Evolutionary conservation across 2,113 vertebrate species (phyloP), one percentile per base, ranked within the genome.

Genomic region (Indicator indicator): DNA sequence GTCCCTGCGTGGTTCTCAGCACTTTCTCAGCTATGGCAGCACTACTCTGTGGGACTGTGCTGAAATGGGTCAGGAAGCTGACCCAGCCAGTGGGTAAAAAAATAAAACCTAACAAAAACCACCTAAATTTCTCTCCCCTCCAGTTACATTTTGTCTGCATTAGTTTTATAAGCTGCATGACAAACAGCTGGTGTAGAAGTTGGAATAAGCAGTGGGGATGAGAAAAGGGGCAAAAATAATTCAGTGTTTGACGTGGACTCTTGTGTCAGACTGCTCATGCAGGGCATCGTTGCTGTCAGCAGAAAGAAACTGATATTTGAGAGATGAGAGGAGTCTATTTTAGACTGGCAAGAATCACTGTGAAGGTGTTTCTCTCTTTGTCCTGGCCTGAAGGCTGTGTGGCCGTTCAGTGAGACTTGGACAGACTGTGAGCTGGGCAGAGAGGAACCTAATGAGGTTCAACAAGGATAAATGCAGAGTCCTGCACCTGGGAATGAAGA

Each of bases 211-310:
- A 0, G 64, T 83, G 68, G 38, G n/a, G 72, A 93, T 93, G 90
- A 91, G 90, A 88, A 95, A 70, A 94, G 68, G 78, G 68, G 88
- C 71, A 89, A 87, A 82, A 94, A 95, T 94, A 93, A 85, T 91
- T 69, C 52, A 79, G 64, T 67, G 71, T 89, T 93, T 71, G 26
- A 55, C 88, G 79, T 83, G 85, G 83, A 56, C 94, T 88, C 72
- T 77, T 65, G 26, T 80, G 79, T 96, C 71, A 94, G 78, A 33
- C 56, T 80, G 80, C 80, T 88, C 32, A 42, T 52, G 75, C 72
- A 59, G 68, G 40, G 67, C 55, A 87, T 91, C 85, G 30, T 93
- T 72, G 30, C 52, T 83, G 88, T 71, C 94, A 60, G 76, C 80
- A 79, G 85, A 93, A 93, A 93, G 93, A 83, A 96, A 91, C 3